Base-by-base conservation (phyloP, 2,113 vertebrate genomes). In the Manacus vitellinus region DNA sequence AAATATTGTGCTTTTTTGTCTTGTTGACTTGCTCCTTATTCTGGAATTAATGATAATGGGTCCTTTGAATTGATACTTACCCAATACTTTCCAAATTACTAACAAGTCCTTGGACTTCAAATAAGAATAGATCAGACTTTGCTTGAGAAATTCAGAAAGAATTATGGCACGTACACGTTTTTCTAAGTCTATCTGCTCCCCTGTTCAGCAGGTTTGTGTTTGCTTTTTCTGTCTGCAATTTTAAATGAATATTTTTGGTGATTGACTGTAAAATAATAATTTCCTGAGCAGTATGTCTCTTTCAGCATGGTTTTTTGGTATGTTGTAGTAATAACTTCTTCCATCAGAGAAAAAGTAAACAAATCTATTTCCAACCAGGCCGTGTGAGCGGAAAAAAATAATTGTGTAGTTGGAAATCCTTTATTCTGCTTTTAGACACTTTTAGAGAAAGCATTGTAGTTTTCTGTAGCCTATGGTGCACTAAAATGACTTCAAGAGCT, bases 161-260 rank as follows among this genome's bases (percentile, higher is more conserved):
- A 28, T 43, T 68, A 51, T 33, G 27, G 10, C 30, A 73, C 0
- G 0, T 22, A 51, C 3, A 13, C 4, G 4, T 80, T 73, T 46
- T 6, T 37, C 28, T 81, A 79, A 67, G 25, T 33, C 54, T 83
- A 8, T 15, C 39, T 44, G 28, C 2, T 17, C 8, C 67, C 15
- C 33, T 88, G 35, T 41, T 76, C 30, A 41, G 15, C 25, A 47
- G 28, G 4, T 58, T 62, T 3, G 1, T 5, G 8, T 67, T 76
- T 92, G 4, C 39, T 70, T 58, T 68, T 47, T 54, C n/a, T 75
- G 35, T 27, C 23, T 70, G 44, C 35, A 71, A 70, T 66, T 81
- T 85, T 74, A 85, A 81, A 74, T 43, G 12, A 68, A 63, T 27
- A 3, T 17, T 54, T 77, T 86, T 51, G 2, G 10, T 68, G 41